phyloP scores from a whole-genome alignment of 2,113 vertebrate species.

The Solenodon paradoxus region DNA sequence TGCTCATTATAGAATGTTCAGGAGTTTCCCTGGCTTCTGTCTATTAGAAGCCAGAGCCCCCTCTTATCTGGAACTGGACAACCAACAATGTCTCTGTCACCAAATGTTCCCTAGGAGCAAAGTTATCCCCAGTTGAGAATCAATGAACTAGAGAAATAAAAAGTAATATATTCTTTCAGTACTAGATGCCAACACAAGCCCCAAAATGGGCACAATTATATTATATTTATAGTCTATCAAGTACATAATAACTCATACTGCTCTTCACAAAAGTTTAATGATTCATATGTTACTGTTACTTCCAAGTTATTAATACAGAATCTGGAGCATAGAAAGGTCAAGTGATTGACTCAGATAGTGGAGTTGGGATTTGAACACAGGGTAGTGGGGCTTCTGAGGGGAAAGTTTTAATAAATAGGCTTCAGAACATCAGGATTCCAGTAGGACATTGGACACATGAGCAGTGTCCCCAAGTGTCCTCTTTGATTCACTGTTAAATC shows the following conservation, averaged over 20 bases:
- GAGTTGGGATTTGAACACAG: background rate
- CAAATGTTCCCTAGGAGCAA: background rate
- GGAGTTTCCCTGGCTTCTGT: background rate
- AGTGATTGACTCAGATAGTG: background rate
- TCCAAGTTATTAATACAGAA: background rate
- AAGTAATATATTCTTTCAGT: accelerated
- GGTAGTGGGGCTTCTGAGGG: background rate
- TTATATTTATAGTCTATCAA: background rate
- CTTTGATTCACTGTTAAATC: background rate
- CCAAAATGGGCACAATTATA: background rate
- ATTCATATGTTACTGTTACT: background rate
- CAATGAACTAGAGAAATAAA: background rate
- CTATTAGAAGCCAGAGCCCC: background rate
- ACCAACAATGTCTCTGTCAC: background rate
- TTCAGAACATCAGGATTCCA: background rate
- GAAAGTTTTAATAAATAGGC: background rate
- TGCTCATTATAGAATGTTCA: background rate
- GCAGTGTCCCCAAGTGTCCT: background rate
- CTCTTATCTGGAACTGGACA: background rate
- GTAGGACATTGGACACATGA: background rate
- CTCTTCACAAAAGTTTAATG: background rate
- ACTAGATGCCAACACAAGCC: background rate
- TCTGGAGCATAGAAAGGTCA: background rate
- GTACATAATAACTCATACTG: background rate
- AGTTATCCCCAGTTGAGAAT: background rate